Base-by-base conservation (phyloP, 2,888 invertebrate species). In the Dryomyza anilis region DNA sequence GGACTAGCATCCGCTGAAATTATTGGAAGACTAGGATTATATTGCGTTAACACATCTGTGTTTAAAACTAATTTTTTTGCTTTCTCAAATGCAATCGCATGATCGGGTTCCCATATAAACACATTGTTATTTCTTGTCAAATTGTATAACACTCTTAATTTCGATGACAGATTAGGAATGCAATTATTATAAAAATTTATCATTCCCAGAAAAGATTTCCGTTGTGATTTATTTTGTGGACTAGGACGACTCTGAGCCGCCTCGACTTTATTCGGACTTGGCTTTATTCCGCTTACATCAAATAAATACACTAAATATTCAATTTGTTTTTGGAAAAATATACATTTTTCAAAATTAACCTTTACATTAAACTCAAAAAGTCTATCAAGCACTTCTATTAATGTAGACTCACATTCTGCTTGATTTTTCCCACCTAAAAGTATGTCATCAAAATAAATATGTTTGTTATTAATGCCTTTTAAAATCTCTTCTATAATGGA, bases 271-370 rank as follows among this genome's bases (percentile, higher is more conserved):
- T 1, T 19, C 33, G 45, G 50, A 12, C 57, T 29, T 3, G 66
- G 62, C 14, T 19, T 29, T 23, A 53, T 57, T 6, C 62, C 65
- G 6, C 45, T 43, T 25, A 52, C 36, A 19, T 46, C 53, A 29
- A 65, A 62, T 23, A 19, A 14, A 45, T 62, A 62, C 6, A 62
- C 66, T 5, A 62, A 52, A 12, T 65, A 62, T 30, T 53, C n/a
- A 33, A 33, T 33, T 33, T 33, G 6, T 8, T 12, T 33, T 12
- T 52, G 12, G 3, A 58, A 62, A 56, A 63, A 63, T 16, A 52
- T n/a, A n/a, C n/a, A n/a, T n/a, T n/a, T n/a, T n/a, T n/a, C n/a
- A n/a, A n/a, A n/a, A n/a, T n/a, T n/a, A 30, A 19, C 66, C 56
- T 60, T 64, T 19, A 61, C 53, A 25, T 64, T 61, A 43, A 12